Evolutionary conservation across 2,113 vertebrate genomes (phyloP), one percentile per base, ranked within the genome.

Genomic region (Zingel zingel): DNA sequence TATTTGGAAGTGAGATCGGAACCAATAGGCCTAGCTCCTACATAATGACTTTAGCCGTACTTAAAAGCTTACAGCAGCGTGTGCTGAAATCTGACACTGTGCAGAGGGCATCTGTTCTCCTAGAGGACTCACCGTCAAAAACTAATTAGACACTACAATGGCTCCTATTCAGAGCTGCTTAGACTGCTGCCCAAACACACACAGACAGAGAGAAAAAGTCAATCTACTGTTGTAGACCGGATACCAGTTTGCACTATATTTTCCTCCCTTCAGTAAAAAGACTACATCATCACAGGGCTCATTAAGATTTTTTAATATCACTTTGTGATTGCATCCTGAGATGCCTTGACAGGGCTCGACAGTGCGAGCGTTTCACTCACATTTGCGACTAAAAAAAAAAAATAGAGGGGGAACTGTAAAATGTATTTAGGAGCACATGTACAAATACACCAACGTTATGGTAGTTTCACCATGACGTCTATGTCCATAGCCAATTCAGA

Each of bases 111-210:
- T 92, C 83, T 91, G 89, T 78, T 89, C 82, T 67, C 66, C 84
- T 78, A 4, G 21, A 87, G 43, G 89, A 86, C 79, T 71, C 73
- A 21, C 84, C 64, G 45, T 83, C 77, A 88, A 74, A 89, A 91
- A 89, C 88, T 84, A 86, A 91, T 89, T 86, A 90, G 83, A 73
- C 47, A 23, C 66, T n/a, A 90, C 90, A 93, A 91, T 84, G 56
- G 83, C 72, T 81, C 36, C 78, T 51, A 83, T 90, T 90, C 83
- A 88, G 70, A 65, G 83, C 64, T 23, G 82, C 69, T 48, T 33
- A 27, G 64, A 25, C 57, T 58, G 65, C 62, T 77, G 56, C n/a
- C 27, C 30, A 45, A 19, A 48, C 23, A 61, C 47, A 77, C 25
- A 48, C 65, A 23, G 1, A 56, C 10, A 50, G 19, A 53, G 8